Conservation (phyloP, 2,888 invertebrate species). For the Stenodera caucasica region DNA sequence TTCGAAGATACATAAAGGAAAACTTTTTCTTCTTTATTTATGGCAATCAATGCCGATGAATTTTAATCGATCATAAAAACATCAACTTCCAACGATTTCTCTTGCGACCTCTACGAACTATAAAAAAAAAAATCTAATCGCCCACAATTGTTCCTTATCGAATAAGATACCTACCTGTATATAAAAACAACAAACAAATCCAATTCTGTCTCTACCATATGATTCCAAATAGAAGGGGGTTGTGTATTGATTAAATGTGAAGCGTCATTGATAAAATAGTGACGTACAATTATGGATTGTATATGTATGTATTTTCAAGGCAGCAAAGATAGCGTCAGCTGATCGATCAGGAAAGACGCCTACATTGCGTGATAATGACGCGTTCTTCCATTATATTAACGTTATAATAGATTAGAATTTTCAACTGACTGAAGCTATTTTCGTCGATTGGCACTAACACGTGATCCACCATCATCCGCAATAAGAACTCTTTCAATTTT, state of each 20-base stretch:
- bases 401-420: conserved; percentile 16
- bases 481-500: neutral
- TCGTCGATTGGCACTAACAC: conserved; percentile 14
- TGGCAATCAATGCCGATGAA: conserved; percentile 10
- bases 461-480: conserved; percentile 9
- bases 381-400: conserved; percentile 21
- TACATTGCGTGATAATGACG: conserved; percentile 23
- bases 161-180: conserved; percentile 14
- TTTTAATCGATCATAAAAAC: conserved; percentile 24
- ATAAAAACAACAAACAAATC: conserved; percentile 7
- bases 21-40: conserved; percentile 22
- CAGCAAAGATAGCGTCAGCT: conserved; percentile 14
- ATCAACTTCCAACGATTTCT: conserved; percentile 17
- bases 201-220: conserved; percentile 12
- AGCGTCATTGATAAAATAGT: conserved; percentile 23
- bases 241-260: conserved; percentile 22
- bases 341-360: conserved; percentile 28
- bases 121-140: neutral
- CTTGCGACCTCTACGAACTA: neutral
- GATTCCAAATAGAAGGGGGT: neutral
- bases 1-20: conserved; percentile 10
- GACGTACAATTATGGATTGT: conserved; percentile 11
- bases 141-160: neutral
- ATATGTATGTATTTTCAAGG: neutral
- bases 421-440: conserved; percentile 12